These are phyloP conservation scores for Phaedon cochleariae DNA, from an alignment of 2,888 invertebrate genomes.

Conservation along the genomic window DNA sequence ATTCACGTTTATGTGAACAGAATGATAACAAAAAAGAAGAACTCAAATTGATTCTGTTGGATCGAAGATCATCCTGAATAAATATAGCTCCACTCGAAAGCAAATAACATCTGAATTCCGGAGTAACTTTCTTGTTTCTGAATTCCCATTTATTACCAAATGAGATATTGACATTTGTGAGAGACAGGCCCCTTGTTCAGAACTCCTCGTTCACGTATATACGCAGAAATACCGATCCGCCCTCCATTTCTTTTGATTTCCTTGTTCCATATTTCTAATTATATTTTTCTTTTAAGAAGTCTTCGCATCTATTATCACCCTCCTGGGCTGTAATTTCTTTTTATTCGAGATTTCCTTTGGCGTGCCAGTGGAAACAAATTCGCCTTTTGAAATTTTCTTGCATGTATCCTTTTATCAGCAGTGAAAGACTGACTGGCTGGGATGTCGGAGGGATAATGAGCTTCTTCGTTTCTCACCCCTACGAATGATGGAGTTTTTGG, in stretches of 20 bases:
- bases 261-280: constrained; percentile 59
- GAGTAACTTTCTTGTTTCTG: neutral
- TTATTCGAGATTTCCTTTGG: constrained; percentile 48
- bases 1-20: no score
- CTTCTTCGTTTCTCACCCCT: constrained; percentile 7
- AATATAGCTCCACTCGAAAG: neutral
- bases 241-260: constrained; percentile 52
- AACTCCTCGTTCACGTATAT: constrained; percentile 2
- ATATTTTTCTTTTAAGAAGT: constrained; percentile 58
- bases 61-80: neutral
- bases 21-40: neutral
- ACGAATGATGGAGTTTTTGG: constrained; percentile 35
- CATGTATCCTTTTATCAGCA: constrained; percentile 57
- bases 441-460: constrained; percentile 28
- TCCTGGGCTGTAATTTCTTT: constrained; percentile 52
- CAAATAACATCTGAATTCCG: neutral
- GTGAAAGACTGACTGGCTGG: constrained; percentile 13
- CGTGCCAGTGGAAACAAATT: constrained; percentile 52
- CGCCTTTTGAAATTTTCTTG: constrained; percentile 59
- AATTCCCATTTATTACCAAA: constrained; percentile 1
- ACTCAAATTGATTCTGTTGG: neutral
- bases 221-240: constrained; percentile 29
- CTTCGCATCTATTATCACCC: constrained; percentile 58
- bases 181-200: constrained; percentile 4
- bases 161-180: constrained; percentile 11